Base-by-base conservation (phyloP, 2,797 vertebrate genomes). In the Enteromius anoplus region DNA sequence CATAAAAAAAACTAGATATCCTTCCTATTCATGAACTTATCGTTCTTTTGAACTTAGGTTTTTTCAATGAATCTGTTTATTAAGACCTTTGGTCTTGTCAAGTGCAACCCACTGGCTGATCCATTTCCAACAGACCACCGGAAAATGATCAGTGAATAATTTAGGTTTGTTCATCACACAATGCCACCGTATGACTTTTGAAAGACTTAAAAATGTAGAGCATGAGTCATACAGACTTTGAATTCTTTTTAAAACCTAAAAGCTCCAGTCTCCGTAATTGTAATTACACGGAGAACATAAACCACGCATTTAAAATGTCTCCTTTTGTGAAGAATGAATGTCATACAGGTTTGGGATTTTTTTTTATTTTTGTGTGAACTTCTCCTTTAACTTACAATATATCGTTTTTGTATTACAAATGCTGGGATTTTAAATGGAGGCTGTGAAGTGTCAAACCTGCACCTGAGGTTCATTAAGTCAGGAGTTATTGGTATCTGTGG, bases 401-500 rank as follows among this genome's bases (percentile, higher is more conserved):
- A 2, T 2, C 4, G 10, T 7, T 14, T 40, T 34, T 73, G 1
- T 21, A 37, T 64, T 78, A 32, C 53, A 68, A 75, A 83, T 58
- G 29, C 11, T 65, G 58, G 45, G 17, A 62, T 66, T 26, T 23
- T 26, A 80, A 65, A 85, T 71, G 76, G 58, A 78, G 21, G 58
- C 23, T 49, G 45, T 51, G 32, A 53, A 70, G 40, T 75, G 71
- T 71, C 42, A 80, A 70, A 40, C 62, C 32, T 40, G 40, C 32
- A 58, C 75, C 73, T 82, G 68, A 42, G 66, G 32, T 82, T 84
- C 58, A 84, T 80, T 75, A 77, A 80, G 80, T 78, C 62, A 49
- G 69, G 75, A 77, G 47, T 83, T 84, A 78, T 82, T 77, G 78
- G 29, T 23, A 23, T 70, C 75, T 66, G 11, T 26, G 58, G 73